Conservation (phyloP, 2,888 invertebrate species). For the Leucania comma region DNA sequence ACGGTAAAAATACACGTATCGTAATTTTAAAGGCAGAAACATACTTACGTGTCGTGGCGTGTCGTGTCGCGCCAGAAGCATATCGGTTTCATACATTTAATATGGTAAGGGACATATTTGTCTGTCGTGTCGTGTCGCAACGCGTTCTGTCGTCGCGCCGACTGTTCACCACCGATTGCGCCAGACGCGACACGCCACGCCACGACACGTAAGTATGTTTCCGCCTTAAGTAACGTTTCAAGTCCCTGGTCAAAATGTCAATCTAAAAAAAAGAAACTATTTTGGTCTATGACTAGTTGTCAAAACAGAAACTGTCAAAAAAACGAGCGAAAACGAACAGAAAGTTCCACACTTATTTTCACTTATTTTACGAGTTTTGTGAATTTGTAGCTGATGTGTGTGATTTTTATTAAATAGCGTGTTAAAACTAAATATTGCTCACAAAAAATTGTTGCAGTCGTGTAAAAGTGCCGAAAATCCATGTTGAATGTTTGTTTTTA, state of each 20-base stretch:
- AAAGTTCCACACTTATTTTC: conserved; percentile 25
- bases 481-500: conserved; percentile 48
- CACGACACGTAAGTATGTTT: too few relatives aligned
- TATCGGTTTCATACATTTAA: too few relatives aligned
- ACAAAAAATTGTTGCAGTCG: not conserved
- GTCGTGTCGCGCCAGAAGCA: too few relatives aligned
- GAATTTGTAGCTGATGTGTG: not conserved
- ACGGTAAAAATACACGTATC: too few relatives aligned
- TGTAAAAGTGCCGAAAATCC: conserved; percentile 18
- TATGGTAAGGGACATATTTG: too few relatives aligned
- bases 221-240: too few relatives aligned
- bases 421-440: not conserved
- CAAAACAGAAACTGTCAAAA: conserved; percentile 63
- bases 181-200: too few relatives aligned
- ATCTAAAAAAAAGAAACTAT: not conserved
- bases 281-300: conserved; percentile 2
- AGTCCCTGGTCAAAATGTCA: not conserved
- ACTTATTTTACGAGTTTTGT: not conserved
- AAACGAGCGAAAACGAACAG: conserved; percentile 77
- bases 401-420: not conserved
- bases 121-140: too few relatives aligned
- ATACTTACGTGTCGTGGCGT: too few relatives aligned
- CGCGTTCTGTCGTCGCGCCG: too few relatives aligned
- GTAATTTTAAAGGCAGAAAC: too few relatives aligned
- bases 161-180: too few relatives aligned